Evolutionary conservation across 1,140 invertebrate genomes (phyloP), one percentile per base, ranked within the genome.

Genomic region (Eurytemora carolleeae): DNA sequence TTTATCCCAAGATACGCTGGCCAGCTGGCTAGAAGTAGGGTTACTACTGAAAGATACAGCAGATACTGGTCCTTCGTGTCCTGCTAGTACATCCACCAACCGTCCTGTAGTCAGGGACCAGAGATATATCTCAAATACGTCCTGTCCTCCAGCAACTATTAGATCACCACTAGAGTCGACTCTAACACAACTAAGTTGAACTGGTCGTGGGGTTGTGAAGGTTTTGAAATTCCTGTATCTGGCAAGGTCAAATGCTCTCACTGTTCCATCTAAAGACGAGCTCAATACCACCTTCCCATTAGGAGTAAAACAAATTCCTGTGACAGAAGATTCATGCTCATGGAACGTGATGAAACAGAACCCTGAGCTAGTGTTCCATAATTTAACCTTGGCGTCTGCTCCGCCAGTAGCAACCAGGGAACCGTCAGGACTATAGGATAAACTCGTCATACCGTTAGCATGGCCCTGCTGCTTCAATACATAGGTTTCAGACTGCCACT

Each of bases 401-500:
- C 91, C 89, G 7, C 94, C 95, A 0, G 91, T 96, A 0, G 82
- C 88, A 54, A 98, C 79, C 66, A 84, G 82, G 65, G 85, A 80
- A 0, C 90, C 92, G 74, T 97, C 91, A 0, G 84, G 81, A 0
- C 90, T 96, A 72, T 96, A 98, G 0, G 81, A 77, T 3, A 96
- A 73, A 69, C 83, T 86, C 15, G 80, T 83, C 82, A 94, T 92
- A 68, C 85, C 84, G 68, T 85, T 83, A 55, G 82, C 82, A 68
- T 98, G 94, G 0, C 89, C 89, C 73, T 97, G 92, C 68, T 98
- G 92, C 70, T 98, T 98, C 78, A 98, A 81, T 0, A 94, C 83
- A 68, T 94, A 96, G n/a, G 88, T 89, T 75, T 98, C 90, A 79
- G 90, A 95, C 73, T 95, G 91, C 93, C 93, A 98, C 75, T 98